Evolutionary conservation across 2,888 invertebrate genomes (phyloP), one percentile per base, ranked within the genome.

Genomic region (Spodoptera exigua): DNA sequence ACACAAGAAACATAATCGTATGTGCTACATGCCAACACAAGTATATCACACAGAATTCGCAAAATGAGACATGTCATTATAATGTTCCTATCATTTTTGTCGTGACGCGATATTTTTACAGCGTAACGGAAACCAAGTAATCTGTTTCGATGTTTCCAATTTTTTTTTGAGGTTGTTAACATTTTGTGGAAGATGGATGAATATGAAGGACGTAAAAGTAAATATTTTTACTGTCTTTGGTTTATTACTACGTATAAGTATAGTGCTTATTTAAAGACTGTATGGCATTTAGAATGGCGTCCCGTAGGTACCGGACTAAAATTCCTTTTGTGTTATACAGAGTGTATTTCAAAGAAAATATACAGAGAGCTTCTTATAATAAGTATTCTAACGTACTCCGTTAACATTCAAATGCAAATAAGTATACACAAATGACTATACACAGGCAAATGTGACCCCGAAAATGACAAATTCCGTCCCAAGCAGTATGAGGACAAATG

Each of bases 391-490:
- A 5, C 27, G 9, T 7, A 27, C 27, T 27, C 4, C n/a, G n/a
- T n/a, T 27, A 27, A 27, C 27, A 27, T 27, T 27, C 9, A 27
- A 3, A 21, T 21, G 21, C 21, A 21, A 21, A 21, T 21, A 21
- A 21, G 4, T 21, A 21, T 5, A 27, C 9, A 9, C 27, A 27
- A 27, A 27, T 1, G 7, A 27, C 27, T 13, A 17, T 37, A 48
- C 61, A 35, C 17, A 18, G 37, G 43, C 14, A 47, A 34, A 60
- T 53, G 43, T 36, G 17, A 36, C 14, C 27, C 49, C 39, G 37
- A 32, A 56, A 41, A 59, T 69, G 66, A 79, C 68, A 74, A 73
- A 76, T 69, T 55, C 62, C 52, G 52, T 53, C 40, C 49, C 34
- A 45, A 61, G 43, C 53, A 60, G 49, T 70, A 54, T 51, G 54